Base-by-base conservation (phyloP, 1,140 invertebrate genomes). In the Pissodes strobi region DNA sequence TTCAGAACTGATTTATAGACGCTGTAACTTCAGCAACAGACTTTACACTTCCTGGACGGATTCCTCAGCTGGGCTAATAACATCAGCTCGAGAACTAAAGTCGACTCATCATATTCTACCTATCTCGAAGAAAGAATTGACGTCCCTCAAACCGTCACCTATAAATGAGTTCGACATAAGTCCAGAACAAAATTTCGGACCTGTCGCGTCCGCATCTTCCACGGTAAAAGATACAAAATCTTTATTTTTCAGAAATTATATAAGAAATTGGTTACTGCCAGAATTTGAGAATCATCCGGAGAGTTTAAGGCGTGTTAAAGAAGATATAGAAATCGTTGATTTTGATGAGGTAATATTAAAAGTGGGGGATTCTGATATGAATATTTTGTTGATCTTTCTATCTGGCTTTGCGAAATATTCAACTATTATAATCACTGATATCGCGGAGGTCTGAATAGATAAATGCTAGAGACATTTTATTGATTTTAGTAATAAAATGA, bases 21-120 rank as follows among this genome's bases (percentile, higher is more conserved):
- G 38, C 6, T 41, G 38, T 15, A 41, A 41, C n/a, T 41, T 41
- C 13, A 18, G 38, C 38, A 41, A 41, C 13, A 10, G 17, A 15
- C n/a, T 41, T 18, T 41, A 41, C 13, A n/a, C 38, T 8, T 41
- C 38, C 38, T 41, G 38, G 38, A 41, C 38, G 38, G n/a, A 41
- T 13, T 41, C 38, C 4, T 41, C 38, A 17, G 17, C 38, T n/a
- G 38, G 38, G 4, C n/a, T 41, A 13, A n/a, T n/a, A 17, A n/a
- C n/a, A 17, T 6, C 38, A 3, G 17, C 38, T 5, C 4, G 38
- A 3, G 38, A 41, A 17, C 30, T 8, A 34, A 34, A 34, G 30
- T 34, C 30, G n/a, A n/a, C n/a, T n/a, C n/a, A n/a, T n/a, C n/a
- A n/a, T n/a, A n/a, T n/a, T n/a, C 30, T 34, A 5, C 38, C 2